Evolutionary conservation across 2,113 vertebrate genomes (phyloP), one percentile per base, ranked within the genome.

Genomic region (Malurus elegans): DNA sequence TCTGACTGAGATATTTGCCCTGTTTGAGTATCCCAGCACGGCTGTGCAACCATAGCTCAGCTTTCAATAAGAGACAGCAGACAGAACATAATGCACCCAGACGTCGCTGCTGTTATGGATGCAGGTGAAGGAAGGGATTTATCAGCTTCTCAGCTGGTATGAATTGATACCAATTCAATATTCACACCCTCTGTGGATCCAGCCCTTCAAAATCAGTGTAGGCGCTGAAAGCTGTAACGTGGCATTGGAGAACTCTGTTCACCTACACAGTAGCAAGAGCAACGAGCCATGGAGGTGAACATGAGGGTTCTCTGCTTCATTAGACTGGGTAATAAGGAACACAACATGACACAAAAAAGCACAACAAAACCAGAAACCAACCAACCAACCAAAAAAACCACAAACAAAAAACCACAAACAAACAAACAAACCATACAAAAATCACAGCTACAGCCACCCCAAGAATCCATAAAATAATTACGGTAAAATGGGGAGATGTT

Each of bases 11-110:
- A 20, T n/a, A 20, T 36, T 62, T 8, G 1, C 45, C 25, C 13
- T n/a, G 0, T 38, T 50, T 64, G 24, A 3, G 9, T 16, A 18
- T n/a, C 14, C 48, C 21, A 67, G 13, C 23, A 36, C 1, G 1
- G 6, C 14, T 75, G 20, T 31, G 18, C 20, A 70, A 38, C 18
- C 21, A 38, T 4, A 70, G 5, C 8, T 65, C 40, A 48, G 7
- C 28, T 85, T 90, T 85, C 50, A n/a, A 14, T 9, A 38, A 57
- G 18, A 69, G 4, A 20, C 8, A 62, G 21, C 29, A 71, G 10
- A 29, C 2, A 51, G 44, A 47, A 70, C 40, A 9, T 10, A 9
- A 57, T 16, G 38, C 4, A 5, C 8, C 20, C 1, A 0, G 29
- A 12, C 38, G 17, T 1, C 48, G 6, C 13, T 50, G 42, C 4